Percentiles rank a stretch among this genome's conserved stretches.
phyloP scores from a whole-genome alignment of 1,140 invertebrate species.

The Diachasmimorpha longicaudata region DNA sequence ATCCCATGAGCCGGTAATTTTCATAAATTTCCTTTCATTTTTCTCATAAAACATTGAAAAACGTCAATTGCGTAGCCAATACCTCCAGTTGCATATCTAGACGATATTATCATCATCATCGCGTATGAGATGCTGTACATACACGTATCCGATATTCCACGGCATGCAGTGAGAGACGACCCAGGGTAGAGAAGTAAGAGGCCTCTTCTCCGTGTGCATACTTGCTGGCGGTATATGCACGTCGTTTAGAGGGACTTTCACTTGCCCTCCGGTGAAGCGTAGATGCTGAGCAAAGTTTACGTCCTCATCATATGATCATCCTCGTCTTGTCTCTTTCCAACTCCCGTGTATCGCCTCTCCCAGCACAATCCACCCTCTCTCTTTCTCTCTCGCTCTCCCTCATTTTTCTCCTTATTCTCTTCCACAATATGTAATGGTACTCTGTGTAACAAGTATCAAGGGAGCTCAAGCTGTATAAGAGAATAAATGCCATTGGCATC shows the following conservation, averaged over 20 bases:
- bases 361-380: not conserved
- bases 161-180: not conserved
- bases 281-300: conserved; percentile 13
- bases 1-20: not conserved
- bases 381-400: not conserved
- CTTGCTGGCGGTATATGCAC: conserved; percentile 4
- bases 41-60: not conserved
- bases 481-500: not conserved
- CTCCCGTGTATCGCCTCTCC: not conserved
- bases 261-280: conserved; percentile 9
- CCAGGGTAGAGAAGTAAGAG: not conserved
- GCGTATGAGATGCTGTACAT: not conserved
- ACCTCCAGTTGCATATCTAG: not conserved
- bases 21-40: not conserved
- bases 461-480: not conserved
- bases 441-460: conserved; percentile 7
- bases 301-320: conserved; percentile 7
- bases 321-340: not conserved
- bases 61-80: not conserved
- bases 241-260: conserved; percentile 9
- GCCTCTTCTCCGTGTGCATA: not conserved
- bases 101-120: not conserved
- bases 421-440: conserved; percentile 4
- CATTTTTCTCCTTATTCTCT: not conserved
- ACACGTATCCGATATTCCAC: not conserved